phyloP scores from a whole-genome alignment of 1,140 invertebrate genomes.

The Teleogryllus occipitalis region DNA sequence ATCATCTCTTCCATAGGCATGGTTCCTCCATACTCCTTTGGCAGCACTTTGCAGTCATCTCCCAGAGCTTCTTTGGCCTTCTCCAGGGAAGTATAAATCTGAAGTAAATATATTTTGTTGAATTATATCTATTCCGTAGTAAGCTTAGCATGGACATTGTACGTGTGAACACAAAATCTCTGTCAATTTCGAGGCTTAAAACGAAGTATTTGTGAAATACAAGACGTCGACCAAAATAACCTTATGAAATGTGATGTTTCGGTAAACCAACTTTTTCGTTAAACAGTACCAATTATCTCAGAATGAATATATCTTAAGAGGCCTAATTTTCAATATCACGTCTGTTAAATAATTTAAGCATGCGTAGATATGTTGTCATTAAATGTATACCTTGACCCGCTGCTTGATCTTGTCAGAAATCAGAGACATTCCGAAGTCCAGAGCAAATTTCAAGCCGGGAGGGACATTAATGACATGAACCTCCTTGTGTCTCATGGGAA shows the following conservation, averaged over 20 bases:
- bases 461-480: slow-evolving; percentile 71
- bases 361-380: background rate
- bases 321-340: too few species aligned
- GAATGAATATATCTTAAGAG: too few species aligned
- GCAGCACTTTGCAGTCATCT: slow-evolving; percentile 53
- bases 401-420: slow-evolving; percentile 74
- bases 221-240: too few species aligned
- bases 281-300: too few species aligned
- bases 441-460: slow-evolving; percentile 63
- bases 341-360: too few species aligned
- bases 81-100: slow-evolving; percentile 53
- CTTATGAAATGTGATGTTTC: too few species aligned
- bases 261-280: too few species aligned
- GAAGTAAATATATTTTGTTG: background rate
- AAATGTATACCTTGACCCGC: slow-evolving; percentile 46
- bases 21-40: slow-evolving; percentile 70
- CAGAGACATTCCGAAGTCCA: slow-evolving; percentile 70
- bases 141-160: background rate
- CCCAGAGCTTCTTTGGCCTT: slow-evolving; percentile 47
- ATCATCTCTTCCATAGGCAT: slow-evolving; percentile 79
- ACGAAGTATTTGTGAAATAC: background rate
- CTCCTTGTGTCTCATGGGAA: slow-evolving; percentile 77
- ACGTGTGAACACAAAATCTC: background rate
- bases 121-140: background rate
- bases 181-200: background rate